Base-by-base conservation (phyloP, 2,888 invertebrate species). In the Dryococelus australis region DNA sequence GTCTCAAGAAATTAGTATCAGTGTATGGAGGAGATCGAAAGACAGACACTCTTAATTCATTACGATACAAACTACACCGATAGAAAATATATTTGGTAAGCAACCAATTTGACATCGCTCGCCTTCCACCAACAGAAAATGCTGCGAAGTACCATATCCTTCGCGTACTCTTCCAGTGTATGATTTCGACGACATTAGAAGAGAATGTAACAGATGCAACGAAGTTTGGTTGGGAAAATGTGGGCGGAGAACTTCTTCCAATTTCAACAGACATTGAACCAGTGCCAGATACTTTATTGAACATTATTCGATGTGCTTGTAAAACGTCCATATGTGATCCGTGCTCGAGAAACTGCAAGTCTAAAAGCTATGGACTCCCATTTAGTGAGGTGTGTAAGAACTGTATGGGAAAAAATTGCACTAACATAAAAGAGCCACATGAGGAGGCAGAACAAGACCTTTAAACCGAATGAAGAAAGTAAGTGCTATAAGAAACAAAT, bases 341-440 rank as follows among this genome's bases (percentile, higher is more conserved):
- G 16, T 65, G 16, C 65, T 65, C 65, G 65, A 24, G 65, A 16
- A 65, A 65, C 65, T 65, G 65, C 65, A 65, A 65, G 65, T 65
- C 4, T 20, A 65, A 24, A 65, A 8, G 65, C 65, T 16, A 65
- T 20, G 65, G 20, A 65, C 65, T 65, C 24, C 65, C 65, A 65
- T 65, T 8, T 65, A 65, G 65, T 65, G 65, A 65, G 65, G 65
- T 65, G 24, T 65, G 65, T 16, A 65, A 65, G 65, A 65, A 65
- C 65, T 65, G 65, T 65, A 16, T 65, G 65, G 20, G 65, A 65
- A 65, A 65, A 65, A 65, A 65, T 65, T 65, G 65, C 65, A 65
- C 65, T 16, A 65, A 65, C 20, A 65, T 65, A 20, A 65, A 65
- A 12, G 65, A 20, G 16, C 20, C 65, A 65, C 24, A 65, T 65